phyloP scores from a whole-genome alignment of 2,888 invertebrate species.

The Euzophera pinguis region DNA sequence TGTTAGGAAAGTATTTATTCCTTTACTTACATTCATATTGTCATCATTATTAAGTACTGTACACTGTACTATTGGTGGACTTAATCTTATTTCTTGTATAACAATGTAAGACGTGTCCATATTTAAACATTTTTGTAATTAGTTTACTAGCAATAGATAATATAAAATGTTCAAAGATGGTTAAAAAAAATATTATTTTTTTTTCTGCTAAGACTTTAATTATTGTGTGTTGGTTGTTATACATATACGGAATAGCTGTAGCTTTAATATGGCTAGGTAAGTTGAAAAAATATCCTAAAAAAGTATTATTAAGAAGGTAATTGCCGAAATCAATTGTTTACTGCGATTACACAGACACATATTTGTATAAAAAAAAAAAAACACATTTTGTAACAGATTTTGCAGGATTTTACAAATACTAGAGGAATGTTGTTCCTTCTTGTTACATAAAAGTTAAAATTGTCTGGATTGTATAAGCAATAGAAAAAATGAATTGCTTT shows the following conservation, averaged over 20 bases:
- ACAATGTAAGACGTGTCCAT: not conserved
- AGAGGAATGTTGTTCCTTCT: too few species aligned
- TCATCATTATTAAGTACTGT: not conserved
- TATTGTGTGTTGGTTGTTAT: not conserved
- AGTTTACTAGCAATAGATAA: not conserved
- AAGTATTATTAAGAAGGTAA: slow-evolving; percentile 1
- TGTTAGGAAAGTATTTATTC: not conserved
- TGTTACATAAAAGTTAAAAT: too few species aligned
- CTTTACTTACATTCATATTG: not conserved
- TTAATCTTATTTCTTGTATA: not conserved
- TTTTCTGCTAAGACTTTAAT: not conserved
- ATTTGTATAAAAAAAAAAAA: not conserved
- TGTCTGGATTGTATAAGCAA: too few species aligned
- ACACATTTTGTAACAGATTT: not conserved
- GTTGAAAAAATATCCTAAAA: not conserved
- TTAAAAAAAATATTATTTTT: not conserved
- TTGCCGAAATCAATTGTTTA: not conserved
- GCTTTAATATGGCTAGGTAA: not conserved
- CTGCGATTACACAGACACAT: not conserved
- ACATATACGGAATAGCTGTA: not conserved
- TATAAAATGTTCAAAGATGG: too few species aligned
- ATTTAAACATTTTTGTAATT: not conserved
- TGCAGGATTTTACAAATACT: too few species aligned
- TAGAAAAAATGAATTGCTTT: too few species aligned
- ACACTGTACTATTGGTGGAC: not conserved